Conservation (phyloP, 2,888 invertebrate species). For the Drosophila differens region DNA sequence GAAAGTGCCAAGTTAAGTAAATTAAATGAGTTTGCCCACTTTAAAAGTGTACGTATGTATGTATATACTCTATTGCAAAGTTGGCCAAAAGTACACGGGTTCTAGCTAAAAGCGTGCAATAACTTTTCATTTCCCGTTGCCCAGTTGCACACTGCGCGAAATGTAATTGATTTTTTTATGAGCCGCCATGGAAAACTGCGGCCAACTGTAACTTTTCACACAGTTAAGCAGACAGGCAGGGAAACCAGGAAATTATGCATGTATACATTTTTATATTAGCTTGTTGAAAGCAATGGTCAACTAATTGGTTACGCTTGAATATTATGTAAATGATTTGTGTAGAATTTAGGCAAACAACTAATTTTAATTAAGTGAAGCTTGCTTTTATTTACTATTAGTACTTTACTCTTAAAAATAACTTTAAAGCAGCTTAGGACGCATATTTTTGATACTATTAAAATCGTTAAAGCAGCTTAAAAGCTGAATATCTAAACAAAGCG, state of each 20-base stretch:
- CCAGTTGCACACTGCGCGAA: conserved; percentile 49
- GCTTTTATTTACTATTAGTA: not conserved
- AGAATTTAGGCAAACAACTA: not conserved
- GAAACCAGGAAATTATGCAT: conserved; percentile 14
- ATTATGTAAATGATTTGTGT: conserved; percentile 3
- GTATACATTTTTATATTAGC: conserved; percentile 12
- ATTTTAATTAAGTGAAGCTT: not conserved
- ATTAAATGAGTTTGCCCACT: conserved; percentile 56
- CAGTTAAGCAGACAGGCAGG: not conserved
- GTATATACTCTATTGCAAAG: conserved; percentile 18
- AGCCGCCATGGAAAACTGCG: conserved; percentile 19
- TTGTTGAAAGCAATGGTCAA: conserved; percentile 17
- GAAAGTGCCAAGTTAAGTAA: conserved; percentile 62
- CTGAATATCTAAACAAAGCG: not conserved
- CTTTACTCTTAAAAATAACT: not conserved
- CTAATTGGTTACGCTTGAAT: conserved; percentile 13
- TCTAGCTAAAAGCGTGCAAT: conserved; percentile 70
- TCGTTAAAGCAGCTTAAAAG: not conserved
- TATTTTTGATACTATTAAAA: not conserved
- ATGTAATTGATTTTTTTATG: conserved; percentile 66
- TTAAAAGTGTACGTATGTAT: conserved; percentile 30
- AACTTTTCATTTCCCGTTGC: conserved; percentile 73
- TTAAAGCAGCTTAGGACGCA: not conserved
- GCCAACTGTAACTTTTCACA: conserved; percentile 16
- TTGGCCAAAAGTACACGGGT: conserved; percentile 41